Evolutionary conservation across 1,140 invertebrate species (phyloP).

Genomic region (Saccostrea cuccullata): DNA sequence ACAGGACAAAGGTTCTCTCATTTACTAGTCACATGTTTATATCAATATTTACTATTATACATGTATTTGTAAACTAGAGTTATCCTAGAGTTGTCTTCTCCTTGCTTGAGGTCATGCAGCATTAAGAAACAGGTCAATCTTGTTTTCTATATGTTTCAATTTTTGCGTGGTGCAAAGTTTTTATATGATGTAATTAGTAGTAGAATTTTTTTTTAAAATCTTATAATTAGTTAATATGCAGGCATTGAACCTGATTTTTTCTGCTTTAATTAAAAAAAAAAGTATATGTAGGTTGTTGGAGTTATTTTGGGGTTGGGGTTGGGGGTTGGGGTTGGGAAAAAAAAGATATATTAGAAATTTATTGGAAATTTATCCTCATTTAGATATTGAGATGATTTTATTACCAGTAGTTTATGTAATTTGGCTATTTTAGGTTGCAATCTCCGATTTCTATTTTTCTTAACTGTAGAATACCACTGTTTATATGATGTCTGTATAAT

Average conservation of each 20-base stretch:
- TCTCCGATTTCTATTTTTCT: too few species aligned
- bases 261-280: too few species aligned
- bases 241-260: not conserved
- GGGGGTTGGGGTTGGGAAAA: not conserved
- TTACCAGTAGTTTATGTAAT: too few species aligned
- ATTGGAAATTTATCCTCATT: too few species aligned
- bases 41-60: not conserved
- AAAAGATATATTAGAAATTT: not conserved
- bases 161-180: not conserved
- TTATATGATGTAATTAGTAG: not conserved
- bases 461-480: too few species aligned
- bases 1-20: not conserved
- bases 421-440: too few species aligned
- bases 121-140: not conserved
- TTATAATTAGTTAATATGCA: not conserved
- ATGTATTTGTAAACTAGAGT: not conserved
- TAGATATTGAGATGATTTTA: too few species aligned
- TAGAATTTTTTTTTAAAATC: not conserved
- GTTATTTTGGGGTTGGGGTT: not conserved
- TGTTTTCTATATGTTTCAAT: not conserved
- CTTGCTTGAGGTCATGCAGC: not conserved
- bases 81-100: not conserved
- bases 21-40: not conserved
- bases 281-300: too few species aligned
- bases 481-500: too few species aligned